Conservation (phyloP, 2,797 vertebrate genomes). For the Pangasius larnaudii region DNA sequence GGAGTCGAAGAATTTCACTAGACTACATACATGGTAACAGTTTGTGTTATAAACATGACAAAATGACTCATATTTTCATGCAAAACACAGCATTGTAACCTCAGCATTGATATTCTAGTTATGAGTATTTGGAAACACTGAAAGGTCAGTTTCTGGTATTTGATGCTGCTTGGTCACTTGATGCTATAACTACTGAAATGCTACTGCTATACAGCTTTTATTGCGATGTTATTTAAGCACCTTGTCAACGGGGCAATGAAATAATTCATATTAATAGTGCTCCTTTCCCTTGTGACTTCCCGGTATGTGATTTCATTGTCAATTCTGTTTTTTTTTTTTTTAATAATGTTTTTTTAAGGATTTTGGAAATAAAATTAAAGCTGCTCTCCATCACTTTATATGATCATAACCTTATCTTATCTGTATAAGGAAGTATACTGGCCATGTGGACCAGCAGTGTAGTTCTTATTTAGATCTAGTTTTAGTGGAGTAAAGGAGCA, state of each 20-base stretch:
- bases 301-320: not conserved
- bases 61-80: slow-evolving; percentile 53
- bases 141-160: slow-evolving; percentile 4
- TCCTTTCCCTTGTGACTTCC: not conserved
- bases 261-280: not conserved
- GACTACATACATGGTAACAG: too few species aligned
- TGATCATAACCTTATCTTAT: not conserved
- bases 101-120: slow-evolving; percentile 34
- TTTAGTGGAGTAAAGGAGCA: not conserved
- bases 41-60: not conserved
- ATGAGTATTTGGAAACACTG: not conserved
- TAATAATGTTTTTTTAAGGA: not conserved
- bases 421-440: not conserved
- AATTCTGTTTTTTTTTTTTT: not conserved
- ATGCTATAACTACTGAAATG: not conserved
- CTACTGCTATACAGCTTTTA: not conserved
- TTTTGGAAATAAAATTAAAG: not conserved
- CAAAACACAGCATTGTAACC: slow-evolving; percentile 59
- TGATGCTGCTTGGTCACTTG: not conserved
- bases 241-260: not conserved
- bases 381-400: not conserved
- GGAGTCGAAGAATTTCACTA: not conserved
- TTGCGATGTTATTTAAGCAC: not conserved
- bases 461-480: not conserved
- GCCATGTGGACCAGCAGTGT: not conserved